phyloP scores from a whole-genome alignment of 2,113 vertebrate genomes.

The Dipodomys stephensi region DNA sequence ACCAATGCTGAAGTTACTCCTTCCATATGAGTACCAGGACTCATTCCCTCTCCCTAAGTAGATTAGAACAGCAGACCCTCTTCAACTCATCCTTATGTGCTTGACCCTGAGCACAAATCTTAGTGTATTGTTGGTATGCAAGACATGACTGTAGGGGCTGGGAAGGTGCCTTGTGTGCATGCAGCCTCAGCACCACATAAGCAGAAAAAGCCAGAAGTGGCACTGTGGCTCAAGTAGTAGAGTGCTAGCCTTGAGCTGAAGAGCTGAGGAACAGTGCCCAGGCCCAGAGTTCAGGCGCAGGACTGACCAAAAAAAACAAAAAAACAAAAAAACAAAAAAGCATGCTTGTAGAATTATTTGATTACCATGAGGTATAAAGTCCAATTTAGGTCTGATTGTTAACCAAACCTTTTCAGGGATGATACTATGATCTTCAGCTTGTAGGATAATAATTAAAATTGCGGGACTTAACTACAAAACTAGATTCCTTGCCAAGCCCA shows the following conservation, averaged over 20 bases:
- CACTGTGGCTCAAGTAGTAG: too few species aligned
- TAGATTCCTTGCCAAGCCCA: constrained; percentile 71
- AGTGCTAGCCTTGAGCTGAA: too few species aligned
- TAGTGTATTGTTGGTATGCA: background rate
- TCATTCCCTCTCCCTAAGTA: background rate
- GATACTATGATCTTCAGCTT: constrained; percentile 54
- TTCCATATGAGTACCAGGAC: background rate
- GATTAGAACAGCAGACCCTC: background rate
- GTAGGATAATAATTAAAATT: background rate
- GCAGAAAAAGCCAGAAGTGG: too few species aligned
- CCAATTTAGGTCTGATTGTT: constrained; percentile 64
- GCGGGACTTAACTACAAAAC: background rate
- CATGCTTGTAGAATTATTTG: constrained; percentile 34
- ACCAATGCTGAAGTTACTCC: background rate
- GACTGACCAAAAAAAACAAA: too few species aligned
- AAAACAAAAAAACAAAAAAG: too few species aligned
- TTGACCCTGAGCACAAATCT: background rate
- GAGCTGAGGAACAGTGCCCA: too few species aligned
- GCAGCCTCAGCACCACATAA: too few species aligned
- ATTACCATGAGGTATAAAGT: constrained; percentile 34
- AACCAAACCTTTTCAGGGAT: constrained; percentile 40
- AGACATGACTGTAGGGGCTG: background rate
- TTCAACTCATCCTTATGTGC: background rate
- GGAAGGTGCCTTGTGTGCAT: too few species aligned
- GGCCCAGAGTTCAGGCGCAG: too few species aligned